Base-by-base conservation (phyloP, 2,888 invertebrate genomes). In the Deilephila elpenor region DNA sequence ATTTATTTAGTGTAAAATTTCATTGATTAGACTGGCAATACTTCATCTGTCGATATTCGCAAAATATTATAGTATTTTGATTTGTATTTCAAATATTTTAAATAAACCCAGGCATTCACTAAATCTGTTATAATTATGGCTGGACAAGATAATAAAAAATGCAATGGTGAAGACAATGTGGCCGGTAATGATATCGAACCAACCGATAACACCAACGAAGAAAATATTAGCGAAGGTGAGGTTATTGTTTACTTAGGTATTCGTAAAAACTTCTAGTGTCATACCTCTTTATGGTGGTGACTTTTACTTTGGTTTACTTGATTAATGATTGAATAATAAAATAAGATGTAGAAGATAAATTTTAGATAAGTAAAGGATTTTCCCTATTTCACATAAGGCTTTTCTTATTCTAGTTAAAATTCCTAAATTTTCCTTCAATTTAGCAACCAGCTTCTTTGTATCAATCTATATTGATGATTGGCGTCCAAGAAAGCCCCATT, bases 171-270 rank as follows among this genome's bases (percentile, higher is more conserved):
- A 34, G 83, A 82, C 62, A 80, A 80, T 51, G 76, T 75, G 4
- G 72, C 78, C 32, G 80, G 77, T 67, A 81, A 84, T 77, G 84
- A 82, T 73, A 78, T 81, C 20, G 83, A 82, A 71, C 83, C 83
- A 34, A 80, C 81, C 34, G 83, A 82, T 62, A 82, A 83, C 75
- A 80, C 77, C 72, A 83, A 78, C 76, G 86, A 86, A 71, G 86
- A 86, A 80, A 85, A 80, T 77, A 79, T 88, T 72, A 81, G 79
- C 72, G 88, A 90, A 88, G 90, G 90, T 90, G 81, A 73, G 67
- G 7, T 25, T 62, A 34, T 44, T 37, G n/a, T 64, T 37, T 64
- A 20, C 44, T n/a, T 34, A n/a, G n/a, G n/a, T n/a, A 17, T 17
- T 29, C 14, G 11, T 32, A 2, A 14, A 32, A 7, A 0, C 25